Percentiles rank a stretch among this genome's conserved stretches.
phyloP scores from a whole-genome alignment of 2,113 vertebrate genomes.

The Podarcis cretensis region DNA sequence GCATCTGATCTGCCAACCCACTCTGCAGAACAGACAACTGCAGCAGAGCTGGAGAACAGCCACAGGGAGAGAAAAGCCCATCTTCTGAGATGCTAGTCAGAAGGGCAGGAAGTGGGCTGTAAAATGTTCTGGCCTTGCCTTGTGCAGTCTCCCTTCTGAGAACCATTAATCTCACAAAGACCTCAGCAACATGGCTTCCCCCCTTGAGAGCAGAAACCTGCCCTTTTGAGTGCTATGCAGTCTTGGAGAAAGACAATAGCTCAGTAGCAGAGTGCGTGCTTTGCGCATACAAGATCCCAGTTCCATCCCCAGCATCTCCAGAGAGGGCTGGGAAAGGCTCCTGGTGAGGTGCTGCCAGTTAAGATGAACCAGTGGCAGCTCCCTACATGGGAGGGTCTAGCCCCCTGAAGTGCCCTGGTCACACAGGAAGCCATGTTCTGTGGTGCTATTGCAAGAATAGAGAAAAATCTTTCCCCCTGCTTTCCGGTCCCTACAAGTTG shows the following conservation, averaged over 20 bases:
- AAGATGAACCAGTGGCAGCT: not conserved
- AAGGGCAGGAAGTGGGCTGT: not conserved
- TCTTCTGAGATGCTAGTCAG: not conserved
- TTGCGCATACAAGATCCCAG: not conserved
- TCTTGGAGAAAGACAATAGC: not conserved
- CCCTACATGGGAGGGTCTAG: no score
- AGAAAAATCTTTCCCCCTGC: no score
- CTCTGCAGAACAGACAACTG: not conserved
- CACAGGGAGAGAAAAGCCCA: no score
- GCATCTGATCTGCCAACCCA: not conserved
- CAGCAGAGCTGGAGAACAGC: not conserved
- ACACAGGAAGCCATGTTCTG: not conserved
- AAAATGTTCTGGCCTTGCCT: not conserved
- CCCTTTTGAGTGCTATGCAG: not conserved
- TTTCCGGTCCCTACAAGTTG: no score
- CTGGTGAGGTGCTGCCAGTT: not conserved
- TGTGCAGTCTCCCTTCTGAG: fast-evolving
- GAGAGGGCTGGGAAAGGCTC: not conserved
- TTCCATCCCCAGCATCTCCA: not conserved
- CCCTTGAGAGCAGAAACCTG: not conserved
- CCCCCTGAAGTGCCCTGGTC: not conserved
- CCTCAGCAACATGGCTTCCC: not conserved
- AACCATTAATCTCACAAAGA: not conserved
- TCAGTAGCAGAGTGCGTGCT: not conserved
- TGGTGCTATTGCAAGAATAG: no score